phyloP scores from a whole-genome alignment of 2,797 vertebrate genomes.

The Tadarida brasiliensis region DNA sequence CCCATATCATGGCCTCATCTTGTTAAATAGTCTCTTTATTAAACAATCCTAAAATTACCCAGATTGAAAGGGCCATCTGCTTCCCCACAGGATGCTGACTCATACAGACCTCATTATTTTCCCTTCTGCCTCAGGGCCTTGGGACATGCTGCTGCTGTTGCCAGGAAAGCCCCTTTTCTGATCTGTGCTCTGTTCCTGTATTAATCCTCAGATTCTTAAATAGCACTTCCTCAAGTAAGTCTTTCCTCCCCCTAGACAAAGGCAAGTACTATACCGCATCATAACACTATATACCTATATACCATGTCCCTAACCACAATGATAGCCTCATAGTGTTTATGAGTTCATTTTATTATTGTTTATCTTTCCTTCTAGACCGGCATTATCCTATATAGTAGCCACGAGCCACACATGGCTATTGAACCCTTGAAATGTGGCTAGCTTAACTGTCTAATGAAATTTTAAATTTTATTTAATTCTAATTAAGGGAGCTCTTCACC shows the following conservation, averaged over 20 bases:
- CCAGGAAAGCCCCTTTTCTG: background rate
- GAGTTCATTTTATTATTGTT: background rate
- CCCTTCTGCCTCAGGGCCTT: slow-evolving; percentile 43
- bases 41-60: slow-evolving; percentile 12
- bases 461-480: slow-evolving; percentile 22
- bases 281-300: background rate
- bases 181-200: background rate
- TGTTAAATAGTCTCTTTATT: slow-evolving; percentile 12
- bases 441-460: background rate
- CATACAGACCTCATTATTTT: background rate
- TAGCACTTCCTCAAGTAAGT: slow-evolving; percentile 10
- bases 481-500: background rate
- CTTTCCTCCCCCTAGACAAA: background rate
- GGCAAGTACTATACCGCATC: background rate
- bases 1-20: background rate
- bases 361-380: background rate
- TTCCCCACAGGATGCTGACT: slow-evolving; percentile 44
- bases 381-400: background rate
- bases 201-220: slow-evolving; percentile 22
- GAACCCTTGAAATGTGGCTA: background rate
- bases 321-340: background rate
- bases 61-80: slow-evolving; percentile 22
- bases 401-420: background rate
- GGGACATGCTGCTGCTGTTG: background rate
- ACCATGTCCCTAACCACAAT: background rate